Conservation (phyloP, 2,113 vertebrate species). For the Dicerorhinus sumatrensis region DNA sequence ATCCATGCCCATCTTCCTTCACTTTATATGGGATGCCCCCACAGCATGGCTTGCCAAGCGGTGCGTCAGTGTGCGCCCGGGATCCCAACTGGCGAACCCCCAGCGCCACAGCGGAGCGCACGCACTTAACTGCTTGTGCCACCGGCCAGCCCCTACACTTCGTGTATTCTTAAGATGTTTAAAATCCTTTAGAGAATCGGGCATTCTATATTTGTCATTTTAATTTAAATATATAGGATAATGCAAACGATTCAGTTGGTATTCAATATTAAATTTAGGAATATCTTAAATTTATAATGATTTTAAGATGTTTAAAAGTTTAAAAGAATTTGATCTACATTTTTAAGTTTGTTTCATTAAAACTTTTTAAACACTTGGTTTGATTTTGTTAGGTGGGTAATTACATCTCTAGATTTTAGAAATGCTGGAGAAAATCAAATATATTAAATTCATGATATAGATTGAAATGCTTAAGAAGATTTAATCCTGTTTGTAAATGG, state of each 20-base stretch:
- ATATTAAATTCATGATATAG: not conserved
- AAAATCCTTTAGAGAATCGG: not conserved
- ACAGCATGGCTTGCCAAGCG: too few relatives aligned
- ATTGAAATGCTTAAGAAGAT: constrained; percentile 2
- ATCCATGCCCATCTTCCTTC: too few relatives aligned
- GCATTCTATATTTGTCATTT: not conserved
- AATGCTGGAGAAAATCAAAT: constrained; percentile 34
- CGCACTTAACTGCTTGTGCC: too few relatives aligned
- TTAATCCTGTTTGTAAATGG: constrained; percentile 9
- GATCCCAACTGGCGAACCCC: too few relatives aligned
- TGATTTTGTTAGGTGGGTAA: constrained; percentile 15
- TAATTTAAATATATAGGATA: not conserved
- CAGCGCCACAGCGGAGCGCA: too few relatives aligned
- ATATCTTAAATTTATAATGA: constrained; percentile 13
- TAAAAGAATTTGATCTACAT: not conserved
- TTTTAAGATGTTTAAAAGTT: constrained; percentile 21
- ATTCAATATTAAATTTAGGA: not conserved
- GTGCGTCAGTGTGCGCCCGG: too few relatives aligned
- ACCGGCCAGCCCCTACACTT: not conserved
- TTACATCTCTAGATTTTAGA: not conserved
- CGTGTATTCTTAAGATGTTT: not conserved
- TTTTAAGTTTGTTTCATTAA: not conserved
- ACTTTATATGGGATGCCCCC: too few relatives aligned
- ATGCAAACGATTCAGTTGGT: not conserved
- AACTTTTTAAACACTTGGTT: not conserved